These are phyloP conservation scores for Crenichthys baileyi DNA, from an alignment of 2,797 vertebrate genomes.

Conservation along the genomic window DNA sequence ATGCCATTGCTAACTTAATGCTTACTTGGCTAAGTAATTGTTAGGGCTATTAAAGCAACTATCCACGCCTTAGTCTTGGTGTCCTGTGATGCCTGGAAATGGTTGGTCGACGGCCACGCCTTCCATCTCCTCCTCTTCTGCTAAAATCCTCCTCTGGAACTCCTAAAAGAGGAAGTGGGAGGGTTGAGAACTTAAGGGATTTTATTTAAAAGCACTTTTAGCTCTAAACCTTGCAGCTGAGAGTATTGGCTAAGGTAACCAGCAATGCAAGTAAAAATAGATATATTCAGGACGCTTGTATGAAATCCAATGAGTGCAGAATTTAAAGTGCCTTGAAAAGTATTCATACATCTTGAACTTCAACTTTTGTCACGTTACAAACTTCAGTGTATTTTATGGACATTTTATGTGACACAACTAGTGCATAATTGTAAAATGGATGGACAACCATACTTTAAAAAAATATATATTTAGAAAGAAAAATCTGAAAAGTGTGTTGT, in stretches of 20 bases:
- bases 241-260: neutral
- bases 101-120: conserved; percentile 32
- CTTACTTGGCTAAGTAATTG: neutral
- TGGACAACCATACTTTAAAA: neutral
- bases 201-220: neutral
- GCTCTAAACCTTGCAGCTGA: neutral
- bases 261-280: neutral
- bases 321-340: too few species aligned
- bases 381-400: neutral
- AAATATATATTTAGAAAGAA: too few species aligned
- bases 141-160: conserved; percentile 76
- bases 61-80: neutral
- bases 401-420: neutral
- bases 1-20: neutral
- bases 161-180: conserved; percentile 53
- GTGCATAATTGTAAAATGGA: neutral
- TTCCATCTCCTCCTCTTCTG: conserved; percentile 64
- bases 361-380: neutral
- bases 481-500: too few species aligned
- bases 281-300: neutral
- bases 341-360: too few species aligned
- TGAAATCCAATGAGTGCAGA: too few species aligned
- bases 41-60: neutral
- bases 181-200: neutral
- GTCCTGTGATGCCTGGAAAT: conserved; percentile 33